Evolutionary conservation across 2,888 invertebrate species (phyloP), one percentile per base, ranked within the genome.

Genomic region (Helicoverpa assulta): DNA sequence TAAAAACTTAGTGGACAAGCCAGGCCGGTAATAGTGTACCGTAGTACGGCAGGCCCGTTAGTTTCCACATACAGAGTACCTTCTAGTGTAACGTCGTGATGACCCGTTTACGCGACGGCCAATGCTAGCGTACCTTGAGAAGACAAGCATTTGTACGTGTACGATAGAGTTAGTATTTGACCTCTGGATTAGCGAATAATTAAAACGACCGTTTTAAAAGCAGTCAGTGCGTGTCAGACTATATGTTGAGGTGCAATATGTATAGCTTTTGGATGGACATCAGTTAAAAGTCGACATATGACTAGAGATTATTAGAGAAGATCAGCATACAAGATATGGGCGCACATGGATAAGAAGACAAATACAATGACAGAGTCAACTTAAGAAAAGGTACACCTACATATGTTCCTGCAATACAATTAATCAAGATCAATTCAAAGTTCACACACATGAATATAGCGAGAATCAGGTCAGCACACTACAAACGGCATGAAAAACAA

Each of bases 401-500:
- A 76, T 12, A 16, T n/a, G 10, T 56, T 56, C 37, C 51, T 21
- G 52, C 19, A 21, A 55, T 33, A 56, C 61, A 60, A 50, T 26
- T 33, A 73, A 62, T 73, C 43, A 66, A 59, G 52, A 68, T 54
- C 18, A 18, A 47, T 8, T 40, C 40, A 40, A 4, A 40, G 56
- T 57, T 60, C 53, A 56, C 43, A 69, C 47, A 55, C 53, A 51
- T 70, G 70, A 61, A 56, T 55, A 63, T 37, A 64, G 14, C 54
- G 52, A 64, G 68, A 82, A 79, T 76, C 71, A 66, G 83, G 83
- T 81, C 81, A 76, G 66, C 64, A 61, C 54, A 74, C 70, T 76
- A 50, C 68, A 74, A 51, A 64, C 58, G 53, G 51, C 69, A 67
- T 75, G 60, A 77, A 76, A 82, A 76, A 86, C 80, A 83, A 86